Base-by-base conservation (phyloP, 2,797 vertebrate species). In the Scyliorhinus canicula region DNA sequence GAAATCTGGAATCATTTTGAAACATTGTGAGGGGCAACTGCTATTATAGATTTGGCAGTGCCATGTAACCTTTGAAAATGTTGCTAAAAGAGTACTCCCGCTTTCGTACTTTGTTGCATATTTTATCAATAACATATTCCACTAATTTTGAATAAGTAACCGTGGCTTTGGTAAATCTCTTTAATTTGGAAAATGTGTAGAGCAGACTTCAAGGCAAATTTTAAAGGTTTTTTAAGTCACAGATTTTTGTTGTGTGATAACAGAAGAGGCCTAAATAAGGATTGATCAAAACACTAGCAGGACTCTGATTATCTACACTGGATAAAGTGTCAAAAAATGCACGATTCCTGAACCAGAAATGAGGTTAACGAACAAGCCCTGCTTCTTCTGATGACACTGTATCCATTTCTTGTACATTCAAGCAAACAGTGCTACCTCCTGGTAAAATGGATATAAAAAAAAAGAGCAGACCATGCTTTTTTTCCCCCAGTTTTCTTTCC, bases 391-490 rank as follows among this genome's bases (percentile, higher is more conserved):
- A 71, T 94, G 44, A 55, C 65, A 94, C 93, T 3, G 14, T 71
- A 94, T 69, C 69, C 47, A 50, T 74, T 94, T 94, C 67, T 74
- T 35, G 31, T 74, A 52, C 67, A 74, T 94, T 71, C 47, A 94
- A 94, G 93, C 47, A 74, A 94, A 94, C 50, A 94, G 67, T 94
- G 93, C 93, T 94, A 94, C 93, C 93, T 74, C 93, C 93, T 94
- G 44, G 93, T 94, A 94, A 71, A 94, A 94, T 52, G 47, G 67
- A 52, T 74, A 71, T 60, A 44, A 47, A 94, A 50, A 93, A 28
- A 67, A 93, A 44, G 40, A 35, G 28, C 67, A 94, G 67, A n/a
- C 44, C 93, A 74, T 93, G 93, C 44, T 16, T 74, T 74, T 74
- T 94, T 71, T 69, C 11, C 63, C 21, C 93, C 44, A 35, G 65